Evolutionary conservation across 2,797 vertebrate species (phyloP), one percentile per base, ranked within the genome.

Genomic region (Rhadinocentrus ornatus): DNA sequence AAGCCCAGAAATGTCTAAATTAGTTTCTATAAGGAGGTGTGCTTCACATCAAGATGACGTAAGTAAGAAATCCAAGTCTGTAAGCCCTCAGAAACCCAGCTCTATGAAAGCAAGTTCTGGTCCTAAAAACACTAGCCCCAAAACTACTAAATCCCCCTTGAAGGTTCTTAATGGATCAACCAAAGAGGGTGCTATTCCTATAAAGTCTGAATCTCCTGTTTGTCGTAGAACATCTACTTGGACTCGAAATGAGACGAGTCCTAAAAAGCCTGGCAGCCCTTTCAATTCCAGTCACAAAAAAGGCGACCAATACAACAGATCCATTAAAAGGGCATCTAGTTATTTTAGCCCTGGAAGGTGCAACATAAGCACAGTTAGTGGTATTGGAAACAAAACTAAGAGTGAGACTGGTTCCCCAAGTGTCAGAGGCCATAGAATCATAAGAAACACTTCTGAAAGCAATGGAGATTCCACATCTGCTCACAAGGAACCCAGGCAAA

Each of bases 401-500:
- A 37, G 39, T 34, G 34, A 73, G 31, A 57, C 37, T 7, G 10
- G 4, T 59, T 54, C 31, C 27, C 22, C 12, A n/a, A 44, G 9
- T 37, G n/a, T 50, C 31, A 37, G 16, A 11, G 31, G 15, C 5
- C 26, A 59, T 34, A 66, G 54, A 61, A n/a, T 61, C 4, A 24
- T 29, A 46, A 37, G 69, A 53, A 64, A 62, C 26, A 53, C 41
- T 22, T 26, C 41, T 34, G 59, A 34, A 70, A 66, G 29, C 5
- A 32, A 10, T 2, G 12, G 3, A 24, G 70, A 72, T 56, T 37
- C 61, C 0, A 66, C 50, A 20, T 48, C 52, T 20, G 3, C 66
- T 39, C 86, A 41, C 15, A 4, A 84, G 27, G 87, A 77, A 71
- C 34, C 37, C 37, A 86, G 58, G 73, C 48, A 67, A 50, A 27